A percentile compares a stretch with the other conserved stretches of the same genome.
These are phyloP conservation scores for Gadopsis marmoratus DNA, from an alignment of 2,797 vertebrate genomes.

Conservation along the genomic window DNA sequence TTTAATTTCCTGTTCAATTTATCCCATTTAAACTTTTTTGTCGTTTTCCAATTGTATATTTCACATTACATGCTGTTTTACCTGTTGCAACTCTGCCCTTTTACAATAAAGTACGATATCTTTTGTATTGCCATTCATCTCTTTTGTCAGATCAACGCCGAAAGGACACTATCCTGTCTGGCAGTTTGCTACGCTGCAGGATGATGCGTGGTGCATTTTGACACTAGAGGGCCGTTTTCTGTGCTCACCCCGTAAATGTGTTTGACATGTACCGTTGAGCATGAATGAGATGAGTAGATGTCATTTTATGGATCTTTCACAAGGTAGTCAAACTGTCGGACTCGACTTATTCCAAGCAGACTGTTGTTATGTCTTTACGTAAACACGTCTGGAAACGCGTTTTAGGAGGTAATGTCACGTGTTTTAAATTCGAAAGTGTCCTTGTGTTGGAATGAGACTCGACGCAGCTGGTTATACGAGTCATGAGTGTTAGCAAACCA, in stretches of 20 bases:
- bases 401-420: neutral
- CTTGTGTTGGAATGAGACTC: too few species aligned
- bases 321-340: neutral
- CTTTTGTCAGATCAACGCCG: slow-evolving; percentile 17
- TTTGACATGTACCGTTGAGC: neutral
- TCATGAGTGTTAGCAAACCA: neutral
- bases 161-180: neutral
- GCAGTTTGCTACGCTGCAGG: too few species aligned
- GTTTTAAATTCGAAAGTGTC: neutral
- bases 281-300: too few species aligned
- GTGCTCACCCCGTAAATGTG: too few species aligned
- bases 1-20: slow-evolving; percentile 49
- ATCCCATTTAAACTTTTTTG: slow-evolving; percentile 43
- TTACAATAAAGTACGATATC: slow-evolving; percentile 82
- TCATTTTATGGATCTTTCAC: neutral
- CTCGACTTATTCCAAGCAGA: neutral
- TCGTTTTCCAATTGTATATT: slow-evolving; percentile 69
- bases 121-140: slow-evolving; percentile 74
- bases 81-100: slow-evolving; percentile 70
- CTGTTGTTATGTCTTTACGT: neutral
- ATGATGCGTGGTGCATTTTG: neutral
- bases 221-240: neutral
- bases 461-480: too few species aligned
- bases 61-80: slow-evolving; percentile 64
- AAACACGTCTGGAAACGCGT: neutral